These are phyloP conservation scores for Circaetus cinerascens DNA, from an alignment of 2,113 vertebrate genomes.

Conservation along the genomic window DNA sequence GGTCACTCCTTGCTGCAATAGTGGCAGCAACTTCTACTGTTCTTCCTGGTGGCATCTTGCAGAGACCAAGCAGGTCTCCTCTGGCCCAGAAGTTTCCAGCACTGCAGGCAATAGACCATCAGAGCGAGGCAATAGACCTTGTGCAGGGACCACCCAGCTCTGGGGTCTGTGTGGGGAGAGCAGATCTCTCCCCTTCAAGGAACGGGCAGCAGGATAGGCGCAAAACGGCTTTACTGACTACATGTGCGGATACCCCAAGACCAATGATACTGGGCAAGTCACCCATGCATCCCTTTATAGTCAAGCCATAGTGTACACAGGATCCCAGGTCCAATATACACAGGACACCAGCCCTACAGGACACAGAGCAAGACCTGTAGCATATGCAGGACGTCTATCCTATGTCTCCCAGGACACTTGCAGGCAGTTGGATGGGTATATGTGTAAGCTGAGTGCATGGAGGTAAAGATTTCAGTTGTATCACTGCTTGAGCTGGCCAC, in stretches of 20 bases:
- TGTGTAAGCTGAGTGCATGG: not conserved
- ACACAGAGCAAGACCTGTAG: not conserved
- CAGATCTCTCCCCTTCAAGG: not conserved
- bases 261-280: not conserved
- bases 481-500: not conserved
- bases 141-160: not conserved
- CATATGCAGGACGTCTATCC: rapidly evolving
- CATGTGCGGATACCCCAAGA: rapidly evolving
- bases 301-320: not conserved
- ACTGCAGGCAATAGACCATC: not conserved
- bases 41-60: not conserved
- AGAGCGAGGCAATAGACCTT: not conserved
- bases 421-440: not conserved
- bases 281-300: not conserved
- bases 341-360: not conserved
- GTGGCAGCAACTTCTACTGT: not conserved
- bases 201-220: not conserved
- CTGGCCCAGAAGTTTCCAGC: not conserved
- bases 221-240: not conserved
- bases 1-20: not conserved
- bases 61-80: not conserved
- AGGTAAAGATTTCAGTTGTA: not conserved
- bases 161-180: not conserved
- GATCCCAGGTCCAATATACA: too few relatives aligned
- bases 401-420: not conserved